These are phyloP conservation scores for Danionella cerebrum DNA, from an alignment of 2,113 vertebrate species.

Conservation along the genomic window DNA sequence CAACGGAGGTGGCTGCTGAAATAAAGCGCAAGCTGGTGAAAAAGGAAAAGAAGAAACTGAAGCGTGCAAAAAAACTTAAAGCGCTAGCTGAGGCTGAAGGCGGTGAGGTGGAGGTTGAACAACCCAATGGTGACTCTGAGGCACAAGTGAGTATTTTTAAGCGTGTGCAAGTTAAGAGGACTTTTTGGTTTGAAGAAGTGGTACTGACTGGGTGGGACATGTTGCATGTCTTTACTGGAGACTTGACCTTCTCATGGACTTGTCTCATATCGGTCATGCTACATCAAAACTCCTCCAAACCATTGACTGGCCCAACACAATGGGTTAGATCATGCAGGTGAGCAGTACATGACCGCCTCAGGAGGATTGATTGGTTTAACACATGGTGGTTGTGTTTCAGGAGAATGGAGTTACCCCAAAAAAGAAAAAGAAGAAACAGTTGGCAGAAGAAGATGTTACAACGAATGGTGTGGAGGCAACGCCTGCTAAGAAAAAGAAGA, in stretches of 20 bases:
- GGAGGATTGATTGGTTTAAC: background rate
- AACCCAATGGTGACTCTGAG: slow-evolving; percentile 53
- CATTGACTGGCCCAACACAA: slow-evolving; percentile 56
- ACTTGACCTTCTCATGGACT: slow-evolving; percentile 41
- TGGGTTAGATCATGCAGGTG: slow-evolving; percentile 67
- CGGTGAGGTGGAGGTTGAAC: slow-evolving; percentile 36
- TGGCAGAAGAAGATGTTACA: slow-evolving; percentile 24
- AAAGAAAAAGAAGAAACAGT: slow-evolving; percentile 60
- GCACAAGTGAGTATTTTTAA: background rate
- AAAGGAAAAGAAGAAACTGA: slow-evolving; percentile 81
- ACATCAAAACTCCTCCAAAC: slow-evolving; percentile 61
- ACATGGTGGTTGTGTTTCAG: background rate
- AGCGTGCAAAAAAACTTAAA: slow-evolving; percentile 72
- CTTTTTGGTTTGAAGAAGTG: background rate
- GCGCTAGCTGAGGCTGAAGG: slow-evolving; percentile 52
- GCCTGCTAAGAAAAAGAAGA: slow-evolving; percentile 63
- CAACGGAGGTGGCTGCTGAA: slow-evolving; percentile 70
- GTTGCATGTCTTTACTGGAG: slow-evolving; percentile 61
- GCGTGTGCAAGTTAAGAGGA: background rate
- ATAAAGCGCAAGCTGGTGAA: slow-evolving; percentile 78
- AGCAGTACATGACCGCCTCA: slow-evolving; percentile 48
- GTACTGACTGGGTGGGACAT: background rate
- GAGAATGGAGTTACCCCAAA: slow-evolving; percentile 37
- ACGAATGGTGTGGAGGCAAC: slow-evolving; percentile 48
- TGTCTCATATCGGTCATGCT: slow-evolving; percentile 60